Percentiles rank a stretch among this genome's conserved stretches.
phyloP scores from a whole-genome alignment of 2,113 vertebrate species.

The Phocoena sinus region DNA sequence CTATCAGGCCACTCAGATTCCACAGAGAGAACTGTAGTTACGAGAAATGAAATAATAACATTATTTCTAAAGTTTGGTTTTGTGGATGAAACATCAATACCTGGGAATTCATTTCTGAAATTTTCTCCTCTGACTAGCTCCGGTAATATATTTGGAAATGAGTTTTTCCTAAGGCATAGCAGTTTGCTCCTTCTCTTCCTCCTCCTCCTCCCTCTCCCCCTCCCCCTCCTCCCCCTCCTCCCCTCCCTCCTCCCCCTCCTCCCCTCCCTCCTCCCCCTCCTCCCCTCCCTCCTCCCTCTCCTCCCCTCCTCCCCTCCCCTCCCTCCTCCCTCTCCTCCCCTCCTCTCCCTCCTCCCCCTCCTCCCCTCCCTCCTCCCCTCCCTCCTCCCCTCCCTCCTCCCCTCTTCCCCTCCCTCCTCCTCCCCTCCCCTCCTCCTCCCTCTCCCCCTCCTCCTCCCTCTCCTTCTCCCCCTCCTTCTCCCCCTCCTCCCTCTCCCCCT shows the following conservation, averaged over 20 bases:
- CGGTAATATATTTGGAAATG: background rate
- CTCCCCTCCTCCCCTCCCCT: background rate
- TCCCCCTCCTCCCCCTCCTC: too few relatives aligned
- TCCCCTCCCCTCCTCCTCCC: too few relatives aligned
- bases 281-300: background rate
- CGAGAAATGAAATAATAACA: background rate
- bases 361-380: background rate
- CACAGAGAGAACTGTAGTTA: background rate
- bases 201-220: background rate
- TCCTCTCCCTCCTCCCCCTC: accelerated
- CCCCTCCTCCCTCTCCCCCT: background rate
- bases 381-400: too few relatives aligned
- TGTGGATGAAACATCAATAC: background rate
- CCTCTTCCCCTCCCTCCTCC: accelerated
- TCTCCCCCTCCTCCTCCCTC: accelerated
- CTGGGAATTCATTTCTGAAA: background rate
- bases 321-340: too few relatives aligned
- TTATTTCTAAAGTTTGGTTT: background rate
- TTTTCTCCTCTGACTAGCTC: background rate
- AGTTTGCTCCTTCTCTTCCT: background rate
- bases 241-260: accelerated
- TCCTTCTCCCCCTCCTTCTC: background rate
- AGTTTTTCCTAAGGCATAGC: background rate
- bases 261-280: background rate
- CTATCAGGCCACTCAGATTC: background rate